A percentile compares a stretch with the other conserved stretches of the same genome.
These are phyloP conservation scores for Acinonyx jubatus DNA, from an alignment of 2,113 vertebrate species.

Conservation along the genomic window DNA sequence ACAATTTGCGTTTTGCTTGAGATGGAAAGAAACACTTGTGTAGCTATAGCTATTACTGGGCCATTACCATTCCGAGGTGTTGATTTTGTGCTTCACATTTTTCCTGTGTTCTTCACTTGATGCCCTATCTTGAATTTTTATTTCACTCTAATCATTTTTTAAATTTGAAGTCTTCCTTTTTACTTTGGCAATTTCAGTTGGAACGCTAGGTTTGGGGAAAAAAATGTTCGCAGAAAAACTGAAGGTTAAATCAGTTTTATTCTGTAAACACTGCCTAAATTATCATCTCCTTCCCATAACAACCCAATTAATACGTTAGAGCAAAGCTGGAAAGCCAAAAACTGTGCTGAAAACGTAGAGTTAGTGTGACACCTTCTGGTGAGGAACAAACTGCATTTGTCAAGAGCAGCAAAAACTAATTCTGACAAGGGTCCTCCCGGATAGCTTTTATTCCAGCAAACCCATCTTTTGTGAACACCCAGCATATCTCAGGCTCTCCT, in stretches of 20 bases:
- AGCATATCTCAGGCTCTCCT: not conserved
- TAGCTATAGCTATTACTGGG: not conserved
- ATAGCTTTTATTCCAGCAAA: conserved; percentile 1
- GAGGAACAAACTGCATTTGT: not conserved
- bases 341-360: not conserved
- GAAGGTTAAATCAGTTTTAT: conserved; percentile 58
- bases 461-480: not conserved
- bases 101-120: conserved; percentile 59
- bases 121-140: conserved; percentile 63
- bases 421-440: not conserved
- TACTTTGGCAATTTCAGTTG: conserved; percentile 27
- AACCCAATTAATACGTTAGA: conserved; percentile 64
- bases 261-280: conserved; percentile 63
- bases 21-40: not conserved
- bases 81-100: conserved; percentile 41
- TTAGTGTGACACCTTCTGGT: conserved; percentile 82
- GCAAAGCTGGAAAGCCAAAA: not conserved
- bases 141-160: conserved; percentile 57
- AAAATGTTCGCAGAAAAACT: conserved; percentile 64
- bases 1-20: not conserved
- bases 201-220: conserved; percentile 44
- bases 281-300: conserved; percentile 54
- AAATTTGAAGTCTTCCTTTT: conserved; percentile 52
- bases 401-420: not conserved
- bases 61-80: not conserved